These are phyloP conservation scores for Drosophila pruinosa DNA, from an alignment of 1,140 invertebrate genomes.

Conservation along the genomic window DNA sequence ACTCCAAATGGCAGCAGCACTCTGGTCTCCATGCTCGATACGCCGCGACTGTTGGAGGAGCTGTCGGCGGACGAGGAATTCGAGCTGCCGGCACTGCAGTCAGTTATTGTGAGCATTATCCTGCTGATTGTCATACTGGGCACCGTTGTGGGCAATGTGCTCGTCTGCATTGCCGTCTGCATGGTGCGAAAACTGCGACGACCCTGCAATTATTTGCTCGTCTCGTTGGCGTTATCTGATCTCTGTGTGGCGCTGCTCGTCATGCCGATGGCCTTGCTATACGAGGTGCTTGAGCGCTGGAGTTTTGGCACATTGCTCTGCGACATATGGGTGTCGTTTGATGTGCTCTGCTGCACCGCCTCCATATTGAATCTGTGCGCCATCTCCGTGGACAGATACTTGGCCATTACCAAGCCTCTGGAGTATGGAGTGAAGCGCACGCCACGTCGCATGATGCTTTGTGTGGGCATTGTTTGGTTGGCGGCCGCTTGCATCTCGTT, in stretches of 20 bases:
- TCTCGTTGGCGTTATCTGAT: constrained; percentile 94
- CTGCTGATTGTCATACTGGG: constrained; percentile 90
- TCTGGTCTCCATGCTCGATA: constrained; percentile 49
- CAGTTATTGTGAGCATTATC: constrained; percentile 88
- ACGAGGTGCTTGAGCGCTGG: constrained; percentile 92
- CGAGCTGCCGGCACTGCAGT: constrained; percentile 83
- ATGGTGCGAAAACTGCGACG: constrained; percentile 92
- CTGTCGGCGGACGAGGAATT: constrained; percentile 62
- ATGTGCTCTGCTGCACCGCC: constrained; percentile 92
- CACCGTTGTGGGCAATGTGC: constrained; percentile 93
- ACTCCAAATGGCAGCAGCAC: constrained; percentile 56
- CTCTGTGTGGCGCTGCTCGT: constrained; percentile 92
- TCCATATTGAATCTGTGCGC: constrained; percentile 96
- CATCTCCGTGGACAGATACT: constrained; percentile 94
- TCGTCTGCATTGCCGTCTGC: constrained; percentile 94
- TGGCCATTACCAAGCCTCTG: constrained; percentile 95
- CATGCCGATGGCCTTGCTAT: constrained; percentile 93
- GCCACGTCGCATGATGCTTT: constrained; percentile 91
- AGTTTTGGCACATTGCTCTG: constrained; percentile 92
- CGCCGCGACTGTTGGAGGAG: constrained; percentile 51
- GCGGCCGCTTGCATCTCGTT: constrained; percentile 94
- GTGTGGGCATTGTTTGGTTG: constrained; percentile 94
- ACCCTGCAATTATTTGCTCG: constrained; percentile 94
- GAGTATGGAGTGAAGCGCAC: constrained; percentile 95
- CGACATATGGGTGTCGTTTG: constrained; percentile 93